A percentile compares a stretch with the other conserved stretches of the same genome.
Evolutionary conservation across 1,140 invertebrate species (phyloP).

Genomic region (Archegozetes longisetosus): DNA sequence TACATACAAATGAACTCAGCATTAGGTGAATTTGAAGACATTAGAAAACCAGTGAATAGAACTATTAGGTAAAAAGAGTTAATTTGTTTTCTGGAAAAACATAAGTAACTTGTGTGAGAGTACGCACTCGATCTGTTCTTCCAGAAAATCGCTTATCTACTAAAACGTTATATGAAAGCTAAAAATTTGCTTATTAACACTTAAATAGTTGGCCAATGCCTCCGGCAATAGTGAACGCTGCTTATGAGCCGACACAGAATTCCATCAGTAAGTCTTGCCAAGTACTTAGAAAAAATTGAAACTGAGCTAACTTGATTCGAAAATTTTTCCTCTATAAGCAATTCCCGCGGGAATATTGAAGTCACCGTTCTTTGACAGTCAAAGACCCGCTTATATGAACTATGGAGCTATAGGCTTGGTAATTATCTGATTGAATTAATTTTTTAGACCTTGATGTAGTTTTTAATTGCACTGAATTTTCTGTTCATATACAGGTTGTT

Average conservation of each 20-base stretch:
- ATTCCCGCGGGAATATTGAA: constrained; percentile 30
- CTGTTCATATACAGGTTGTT: background rate
- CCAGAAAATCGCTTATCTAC: too few species aligned
- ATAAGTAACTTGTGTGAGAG: too few species aligned
- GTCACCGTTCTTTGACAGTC: constrained; percentile 28
- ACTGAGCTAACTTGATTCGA: too few species aligned
- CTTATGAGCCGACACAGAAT: constrained; percentile 44
- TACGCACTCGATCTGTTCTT: too few species aligned
- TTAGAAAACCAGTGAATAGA: background rate
- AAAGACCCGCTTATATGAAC: constrained; percentile 27
- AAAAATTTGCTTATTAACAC: too few species aligned
- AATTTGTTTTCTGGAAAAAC: too few species aligned
- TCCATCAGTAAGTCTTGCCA: constrained; percentile 19
- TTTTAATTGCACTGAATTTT: constrained; percentile 13
- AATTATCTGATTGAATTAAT: too few species aligned
- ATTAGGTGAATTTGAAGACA: background rate
- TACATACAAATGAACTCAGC: background rate
- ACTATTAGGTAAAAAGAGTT: too few species aligned
- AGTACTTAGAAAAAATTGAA: too few species aligned
- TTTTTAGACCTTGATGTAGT: constrained; percentile 28
- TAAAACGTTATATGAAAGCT: too few species aligned
- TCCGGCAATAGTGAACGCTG: constrained; percentile 33
- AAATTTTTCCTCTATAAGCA: background rate
- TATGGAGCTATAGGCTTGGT: constrained; percentile 32
- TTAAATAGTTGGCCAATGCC: constrained; percentile 12